phyloP scores from a whole-genome alignment of 2,113 vertebrate species.

The Grammomys surdaster region DNA sequence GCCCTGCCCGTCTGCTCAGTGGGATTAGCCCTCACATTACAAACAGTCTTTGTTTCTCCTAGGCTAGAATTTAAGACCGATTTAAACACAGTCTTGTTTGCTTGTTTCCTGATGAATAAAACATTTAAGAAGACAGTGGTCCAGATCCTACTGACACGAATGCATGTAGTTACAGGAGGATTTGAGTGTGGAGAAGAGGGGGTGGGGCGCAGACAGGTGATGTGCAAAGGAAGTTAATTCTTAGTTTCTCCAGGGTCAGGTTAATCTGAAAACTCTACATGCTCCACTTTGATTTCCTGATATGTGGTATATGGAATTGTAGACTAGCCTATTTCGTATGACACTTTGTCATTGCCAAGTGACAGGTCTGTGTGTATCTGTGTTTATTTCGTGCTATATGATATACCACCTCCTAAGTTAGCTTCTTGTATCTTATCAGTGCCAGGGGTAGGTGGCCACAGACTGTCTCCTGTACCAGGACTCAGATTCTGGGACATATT shows the following conservation, averaged over 20 bases:
- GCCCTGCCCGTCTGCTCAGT: slow-evolving; percentile 29
- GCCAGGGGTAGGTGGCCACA: not conserved
- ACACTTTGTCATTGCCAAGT: not conserved
- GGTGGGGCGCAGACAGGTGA: not conserved
- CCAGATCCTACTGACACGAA: slow-evolving; percentile 27
- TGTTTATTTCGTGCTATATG: not conserved
- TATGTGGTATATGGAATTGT: rapidly evolving
- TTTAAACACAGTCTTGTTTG: slow-evolving; percentile 37
- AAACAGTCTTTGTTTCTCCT: slow-evolving; percentile 53
- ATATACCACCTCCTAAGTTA: not conserved
- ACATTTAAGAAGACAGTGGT: slow-evolving; percentile 34
- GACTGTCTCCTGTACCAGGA: not conserved
- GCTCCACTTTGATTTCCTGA: not conserved
- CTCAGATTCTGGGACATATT: not conserved
- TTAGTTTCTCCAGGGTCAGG: not conserved
- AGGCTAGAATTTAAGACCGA: slow-evolving; percentile 62
- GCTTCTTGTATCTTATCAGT: not conserved
- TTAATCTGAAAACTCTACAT: not conserved
- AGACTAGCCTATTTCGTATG: not conserved
- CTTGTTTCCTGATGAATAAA: slow-evolving; percentile 32
- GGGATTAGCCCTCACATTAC: slow-evolving; percentile 44
- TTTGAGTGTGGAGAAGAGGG: not conserved
- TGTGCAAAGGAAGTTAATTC: slow-evolving; percentile 42
- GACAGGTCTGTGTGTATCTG: not conserved
- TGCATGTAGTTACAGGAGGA: slow-evolving; percentile 41